Percentiles rank a stretch among this genome's conserved stretches.
These are phyloP conservation scores for Sebastiscus albofasciatus DNA, from an alignment of 2,797 vertebrate genomes.

Conservation along the genomic window DNA sequence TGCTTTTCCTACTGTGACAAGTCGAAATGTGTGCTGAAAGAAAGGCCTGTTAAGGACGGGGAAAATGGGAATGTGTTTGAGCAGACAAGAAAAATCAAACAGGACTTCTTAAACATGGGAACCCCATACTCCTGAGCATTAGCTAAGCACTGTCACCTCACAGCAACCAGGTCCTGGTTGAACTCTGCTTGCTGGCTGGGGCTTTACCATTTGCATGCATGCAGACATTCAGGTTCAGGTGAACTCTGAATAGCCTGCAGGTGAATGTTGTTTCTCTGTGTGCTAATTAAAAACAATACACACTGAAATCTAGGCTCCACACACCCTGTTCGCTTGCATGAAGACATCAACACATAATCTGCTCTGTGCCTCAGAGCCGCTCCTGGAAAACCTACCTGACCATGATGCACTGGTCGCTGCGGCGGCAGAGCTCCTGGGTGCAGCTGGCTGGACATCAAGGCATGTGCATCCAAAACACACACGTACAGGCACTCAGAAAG, in stretches of 20 bases:
- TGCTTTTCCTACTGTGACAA: no score
- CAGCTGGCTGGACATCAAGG: constrained; percentile 92
- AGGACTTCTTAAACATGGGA: neutral
- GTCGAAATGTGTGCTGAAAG: neutral
- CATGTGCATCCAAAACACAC: constrained; percentile 45
- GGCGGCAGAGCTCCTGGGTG: constrained; percentile 88
- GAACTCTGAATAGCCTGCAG: neutral
- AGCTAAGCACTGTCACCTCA: neutral
- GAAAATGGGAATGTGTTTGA: neutral
- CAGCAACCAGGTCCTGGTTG: neutral
- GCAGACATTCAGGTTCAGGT: neutral
- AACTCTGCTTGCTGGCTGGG: neutral
- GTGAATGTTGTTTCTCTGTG: neutral
- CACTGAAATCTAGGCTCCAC: neutral
- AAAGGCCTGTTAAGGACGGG: neutral
- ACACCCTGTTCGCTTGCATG: neutral
- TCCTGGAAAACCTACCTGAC: constrained; percentile 89
- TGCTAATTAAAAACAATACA: neutral
- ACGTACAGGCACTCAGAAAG: neutral
- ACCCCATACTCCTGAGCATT: neutral
- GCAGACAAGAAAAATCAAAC: neutral
- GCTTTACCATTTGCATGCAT: neutral
- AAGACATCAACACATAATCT: neutral
- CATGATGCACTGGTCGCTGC: constrained; percentile 88
- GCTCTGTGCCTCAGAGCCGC: constrained; percentile 73